Percentiles rank a stretch among this genome's conserved stretches.
These are phyloP conservation scores for Ornithoptera priamus DNA, from an alignment of 2,888 invertebrate species.

Conservation along the genomic window DNA sequence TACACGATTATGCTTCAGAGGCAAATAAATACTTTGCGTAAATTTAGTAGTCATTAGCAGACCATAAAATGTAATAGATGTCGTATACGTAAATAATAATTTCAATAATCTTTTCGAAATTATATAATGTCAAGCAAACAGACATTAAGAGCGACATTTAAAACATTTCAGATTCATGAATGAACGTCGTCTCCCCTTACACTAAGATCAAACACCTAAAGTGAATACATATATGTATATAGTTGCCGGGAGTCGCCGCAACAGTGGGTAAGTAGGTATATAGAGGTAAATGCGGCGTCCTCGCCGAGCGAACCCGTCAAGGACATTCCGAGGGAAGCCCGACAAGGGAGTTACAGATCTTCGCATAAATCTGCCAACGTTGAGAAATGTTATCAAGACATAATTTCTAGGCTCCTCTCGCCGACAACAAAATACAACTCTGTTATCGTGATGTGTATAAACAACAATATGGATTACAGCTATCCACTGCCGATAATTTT, in stretches of 20 bases:
- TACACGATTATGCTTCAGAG: no score
- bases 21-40: no score
- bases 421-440: slow-evolving; percentile 18
- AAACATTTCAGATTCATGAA: slow-evolving; percentile 29
- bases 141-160: slow-evolving; percentile 13
- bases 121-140: not conserved
- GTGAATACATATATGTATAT: slow-evolving; percentile 38
- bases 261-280: slow-evolving; percentile 44
- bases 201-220: slow-evolving; percentile 30
- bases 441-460: slow-evolving; percentile 21
- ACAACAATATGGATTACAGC: not conserved
- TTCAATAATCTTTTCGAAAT: not conserved
- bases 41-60: no score
- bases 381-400: slow-evolving; percentile 31
- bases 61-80: no score
- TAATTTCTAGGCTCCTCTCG: slow-evolving; percentile 24
- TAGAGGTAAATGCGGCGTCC: slow-evolving; percentile 50
- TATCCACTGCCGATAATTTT: no score
- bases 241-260: slow-evolving; percentile 6
- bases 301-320: slow-evolving; percentile 59
- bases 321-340: slow-evolving; percentile 59
- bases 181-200: slow-evolving; percentile 27
- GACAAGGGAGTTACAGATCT: slow-evolving; percentile 55
- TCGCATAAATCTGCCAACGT: slow-evolving; percentile 43
- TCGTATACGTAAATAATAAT: no score